These are phyloP conservation scores for Cataglyphis rosenhaueri DNA, from an alignment of 2,888 invertebrate genomes.

Conservation along the genomic window DNA sequence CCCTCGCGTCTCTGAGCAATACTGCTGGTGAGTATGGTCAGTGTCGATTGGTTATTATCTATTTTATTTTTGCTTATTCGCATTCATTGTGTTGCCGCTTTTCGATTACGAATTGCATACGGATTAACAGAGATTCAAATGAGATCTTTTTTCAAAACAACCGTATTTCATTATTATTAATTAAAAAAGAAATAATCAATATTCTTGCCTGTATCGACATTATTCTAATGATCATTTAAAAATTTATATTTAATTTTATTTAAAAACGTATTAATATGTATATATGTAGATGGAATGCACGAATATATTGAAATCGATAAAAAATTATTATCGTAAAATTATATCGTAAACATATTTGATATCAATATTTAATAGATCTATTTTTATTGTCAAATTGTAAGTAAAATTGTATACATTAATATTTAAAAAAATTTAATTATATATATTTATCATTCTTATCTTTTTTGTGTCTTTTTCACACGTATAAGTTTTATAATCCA, in stretches of 20 bases:
- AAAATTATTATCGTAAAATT: not conserved
- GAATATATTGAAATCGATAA: not conserved
- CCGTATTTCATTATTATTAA: not conserved
- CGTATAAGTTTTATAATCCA: not conserved
- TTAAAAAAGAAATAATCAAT: not conserved
- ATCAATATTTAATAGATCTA: not conserved
- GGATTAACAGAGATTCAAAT: not conserved
- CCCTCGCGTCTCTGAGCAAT: constrained; percentile 86
- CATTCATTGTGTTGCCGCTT: not conserved
- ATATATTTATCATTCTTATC: not conserved
- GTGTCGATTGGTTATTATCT: constrained; percentile 60
- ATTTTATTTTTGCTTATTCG: constrained; percentile 22
- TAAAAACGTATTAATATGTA: not conserved
- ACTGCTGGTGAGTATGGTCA: constrained; percentile 84
- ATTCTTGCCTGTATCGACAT: not conserved
- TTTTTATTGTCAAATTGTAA: not conserved
- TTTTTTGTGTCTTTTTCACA: not conserved
- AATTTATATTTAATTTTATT: not conserved
- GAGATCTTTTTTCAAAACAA: not conserved
- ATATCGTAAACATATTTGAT: not conserved
- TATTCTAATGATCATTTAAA: not conserved
- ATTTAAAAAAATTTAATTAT: not conserved
- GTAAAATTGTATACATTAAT: not conserved
- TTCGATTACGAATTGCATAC: not conserved
- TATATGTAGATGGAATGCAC: not conserved